Conservation (phyloP, 2,888 invertebrate genomes). For the Eupelmus urozonus region DNA sequence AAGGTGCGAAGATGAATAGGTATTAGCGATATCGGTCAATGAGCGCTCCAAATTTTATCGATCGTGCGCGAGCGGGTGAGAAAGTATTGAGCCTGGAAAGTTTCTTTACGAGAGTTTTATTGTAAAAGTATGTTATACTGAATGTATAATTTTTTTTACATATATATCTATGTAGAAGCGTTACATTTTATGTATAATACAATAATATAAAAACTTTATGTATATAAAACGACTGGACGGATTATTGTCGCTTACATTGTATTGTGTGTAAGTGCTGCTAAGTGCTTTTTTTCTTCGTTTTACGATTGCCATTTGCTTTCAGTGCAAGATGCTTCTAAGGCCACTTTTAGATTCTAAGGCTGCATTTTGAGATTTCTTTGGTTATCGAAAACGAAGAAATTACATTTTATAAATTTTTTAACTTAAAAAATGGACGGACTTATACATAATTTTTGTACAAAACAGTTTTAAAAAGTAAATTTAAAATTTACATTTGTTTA, state of each 20-base stretch:
- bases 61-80: background rate
- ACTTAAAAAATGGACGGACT: constrained; percentile 39
- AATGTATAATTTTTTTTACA: constrained; percentile 4
- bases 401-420: constrained; percentile 33
- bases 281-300: constrained; percentile 15
- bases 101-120: constrained; percentile 34
- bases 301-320: no score
- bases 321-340: no score
- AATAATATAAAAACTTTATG: constrained; percentile 34
- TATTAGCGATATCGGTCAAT: no score
- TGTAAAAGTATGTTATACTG: constrained; percentile 30
- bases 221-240: constrained; percentile 53
- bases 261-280: no score
- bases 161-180: constrained; percentile 6
- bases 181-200: constrained; percentile 28
- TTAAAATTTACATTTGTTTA: constrained; percentile 26
- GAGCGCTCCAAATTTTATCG: constrained; percentile 5
- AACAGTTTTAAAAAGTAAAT: constrained; percentile 24
- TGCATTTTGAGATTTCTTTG: background rate
- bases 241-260: constrained; percentile 18
- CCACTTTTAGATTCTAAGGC: background rate
- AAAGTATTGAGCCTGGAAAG: background rate
- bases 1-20: no score
- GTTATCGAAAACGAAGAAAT: constrained; percentile 16
- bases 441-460: constrained; percentile 16